Evolutionary conservation across 2,113 vertebrate genomes (phyloP), one percentile per base, ranked within the genome.

Genomic region (Orthonyx spaldingii): DNA sequence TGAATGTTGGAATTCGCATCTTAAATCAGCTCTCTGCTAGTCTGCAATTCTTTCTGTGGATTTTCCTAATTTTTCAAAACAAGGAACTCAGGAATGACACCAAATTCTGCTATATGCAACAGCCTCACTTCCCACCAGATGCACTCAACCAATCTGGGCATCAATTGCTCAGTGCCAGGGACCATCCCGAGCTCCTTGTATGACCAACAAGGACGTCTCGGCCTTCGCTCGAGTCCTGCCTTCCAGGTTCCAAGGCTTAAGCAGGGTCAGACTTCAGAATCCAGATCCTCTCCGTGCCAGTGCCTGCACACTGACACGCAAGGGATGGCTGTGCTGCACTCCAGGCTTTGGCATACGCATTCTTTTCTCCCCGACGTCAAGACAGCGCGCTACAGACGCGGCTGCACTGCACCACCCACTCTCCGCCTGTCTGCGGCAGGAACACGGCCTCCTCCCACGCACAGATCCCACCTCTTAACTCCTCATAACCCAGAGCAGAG

Each of bases 401-500:
- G 57, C 69, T 11, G 39, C 47, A 1, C 16, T 3, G 33, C 68
- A 27, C 9, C 82, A 39, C 11, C 1, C 61, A 52, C 42, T 20
- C 60, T 35, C 13, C 1, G 35, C 42, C 35, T 3, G 53, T n/a
- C 71, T 86, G 83, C 71, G 37, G 84, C 84, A 68, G 71, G 72
- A 77, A 77, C 72, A 27, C 17, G 8, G 55, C 63, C 63, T 53
- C 72, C 72, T 60, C 72, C 72, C 14, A 1, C 52, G 2, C 44
- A 7, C 64, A 10, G 14, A 52, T 1, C 55, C 53, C 84, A 20
- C 33, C 55, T 53, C 74, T 61, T 53, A 69, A 69, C 74, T 53
- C 46, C 64, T 9, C 1, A 0, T 1, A 2, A 69, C 6, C 64
- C 39, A 19, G 12, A 20, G 47, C 39, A 28, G 7, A 10, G 14